Conservation (phyloP, 2,797 vertebrate species). For the Sus cebifrons region DNA sequence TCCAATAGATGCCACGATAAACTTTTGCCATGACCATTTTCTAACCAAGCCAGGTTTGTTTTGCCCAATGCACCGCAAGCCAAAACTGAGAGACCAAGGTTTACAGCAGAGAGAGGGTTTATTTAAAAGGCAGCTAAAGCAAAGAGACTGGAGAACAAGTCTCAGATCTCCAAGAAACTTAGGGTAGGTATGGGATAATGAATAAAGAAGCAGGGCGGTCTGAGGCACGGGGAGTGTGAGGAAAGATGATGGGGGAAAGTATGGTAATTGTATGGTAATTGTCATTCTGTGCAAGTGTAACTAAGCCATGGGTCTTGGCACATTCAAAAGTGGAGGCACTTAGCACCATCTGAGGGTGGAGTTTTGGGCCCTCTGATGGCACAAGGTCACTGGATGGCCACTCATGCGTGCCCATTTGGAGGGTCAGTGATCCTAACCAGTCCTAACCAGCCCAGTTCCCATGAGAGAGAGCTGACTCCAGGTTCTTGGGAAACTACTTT, state of each 20-base stretch:
- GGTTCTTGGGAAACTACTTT: background rate
- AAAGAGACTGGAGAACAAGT: background rate
- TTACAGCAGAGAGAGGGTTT: background rate
- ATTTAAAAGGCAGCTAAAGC: no score
- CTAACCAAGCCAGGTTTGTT: background rate
- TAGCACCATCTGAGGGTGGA: background rate
- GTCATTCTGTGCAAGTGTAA: accelerated
- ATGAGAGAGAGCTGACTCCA: background rate
- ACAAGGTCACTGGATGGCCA: background rate
- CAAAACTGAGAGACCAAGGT: background rate
- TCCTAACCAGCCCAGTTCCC: background rate
- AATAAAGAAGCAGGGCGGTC: background rate
- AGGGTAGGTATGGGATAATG: background rate
- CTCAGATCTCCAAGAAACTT: background rate
- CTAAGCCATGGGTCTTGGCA: background rate
- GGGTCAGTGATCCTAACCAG: background rate
- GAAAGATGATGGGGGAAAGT: background rate
- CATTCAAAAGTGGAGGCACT: background rate
- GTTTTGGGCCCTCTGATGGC: background rate
- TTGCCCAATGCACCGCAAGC: background rate
- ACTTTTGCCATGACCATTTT: background rate
- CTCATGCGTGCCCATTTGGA: background rate
- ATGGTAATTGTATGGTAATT: no score
- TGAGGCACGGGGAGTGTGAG: background rate
- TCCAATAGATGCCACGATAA: background rate